Evolutionary conservation across 2,113 vertebrate genomes (phyloP).

Genomic region (Tympanuchus pallidicinctus): DNA sequence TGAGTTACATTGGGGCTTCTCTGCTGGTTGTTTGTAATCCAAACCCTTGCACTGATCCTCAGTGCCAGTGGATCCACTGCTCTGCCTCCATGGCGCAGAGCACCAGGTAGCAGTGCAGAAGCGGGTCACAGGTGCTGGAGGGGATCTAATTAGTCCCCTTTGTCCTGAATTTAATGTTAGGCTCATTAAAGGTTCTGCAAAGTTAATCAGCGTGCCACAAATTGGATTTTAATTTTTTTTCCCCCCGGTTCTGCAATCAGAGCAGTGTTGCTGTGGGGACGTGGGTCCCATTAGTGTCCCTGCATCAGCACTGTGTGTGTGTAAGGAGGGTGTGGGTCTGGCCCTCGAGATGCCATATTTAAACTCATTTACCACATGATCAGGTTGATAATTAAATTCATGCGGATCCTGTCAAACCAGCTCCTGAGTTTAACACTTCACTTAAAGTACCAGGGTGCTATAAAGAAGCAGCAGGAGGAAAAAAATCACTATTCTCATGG

Average conservation of each 20-base stretch:
- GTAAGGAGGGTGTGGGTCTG: neutral
- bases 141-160: constrained; percentile 72
- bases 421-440: neutral
- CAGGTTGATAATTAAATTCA: constrained; percentile 55
- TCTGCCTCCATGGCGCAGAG: neutral
- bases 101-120: constrained; percentile 13
- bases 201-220: constrained; percentile 72
- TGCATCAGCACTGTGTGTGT: neutral
- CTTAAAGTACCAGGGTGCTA: neutral
- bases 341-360: constrained; percentile 30
- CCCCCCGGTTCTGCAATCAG: constrained; percentile 15
- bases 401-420: constrained; percentile 36
- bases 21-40: too few species aligned
- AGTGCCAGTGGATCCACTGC: too few species aligned
- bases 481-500: neutral
- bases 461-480: neutral
- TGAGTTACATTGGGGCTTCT: neutral
- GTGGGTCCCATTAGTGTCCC: neutral
- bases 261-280: constrained; percentile 20
- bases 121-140: constrained; percentile 61
- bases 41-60: neutral
- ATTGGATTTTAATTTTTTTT: constrained; percentile 59
- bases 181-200: constrained; percentile 70
- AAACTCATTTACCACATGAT: constrained; percentile 39
- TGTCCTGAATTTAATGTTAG: constrained; percentile 72